phyloP scores from a whole-genome alignment of 2,888 invertebrate genomes.

The Xestia sexstrigata region DNA sequence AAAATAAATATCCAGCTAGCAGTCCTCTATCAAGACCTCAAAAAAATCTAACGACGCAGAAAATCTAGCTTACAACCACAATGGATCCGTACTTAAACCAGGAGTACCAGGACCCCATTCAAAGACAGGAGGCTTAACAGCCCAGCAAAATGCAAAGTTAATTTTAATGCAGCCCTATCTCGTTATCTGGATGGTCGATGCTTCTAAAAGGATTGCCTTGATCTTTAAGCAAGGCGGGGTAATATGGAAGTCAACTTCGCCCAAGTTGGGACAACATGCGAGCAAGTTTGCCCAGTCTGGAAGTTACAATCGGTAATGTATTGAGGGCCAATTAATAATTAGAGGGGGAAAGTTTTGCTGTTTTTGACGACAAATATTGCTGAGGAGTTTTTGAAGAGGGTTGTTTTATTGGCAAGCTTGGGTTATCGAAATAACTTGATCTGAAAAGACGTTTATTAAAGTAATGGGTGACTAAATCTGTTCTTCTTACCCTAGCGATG shows the following conservation, averaged over 20 bases:
- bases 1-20: conserved; percentile 20
- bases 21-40: conserved; percentile 3
- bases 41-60: conserved; percentile 30
- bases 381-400: conserved; percentile 28
- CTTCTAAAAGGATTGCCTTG: conserved; percentile 73
- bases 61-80: conserved; percentile 42
- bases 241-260: conserved; percentile 68
- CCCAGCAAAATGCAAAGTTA: conserved; percentile 80
- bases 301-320: conserved; percentile 63
- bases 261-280: conserved; percentile 51
- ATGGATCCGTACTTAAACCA: conserved; percentile 38
- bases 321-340: conserved; percentile 64
- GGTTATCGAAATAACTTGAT: conserved; percentile 28
- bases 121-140: conserved; percentile 74
- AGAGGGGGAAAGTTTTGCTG: conserved; percentile 51
- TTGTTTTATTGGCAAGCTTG: conserved; percentile 2
- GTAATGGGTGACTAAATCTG: not conserved
- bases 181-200: conserved; percentile 73
- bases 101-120: conserved; percentile 64
- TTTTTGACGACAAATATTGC: conserved; percentile 63
- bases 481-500: not conserved
- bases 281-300: conserved; percentile 51
- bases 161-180: conserved; percentile 80
- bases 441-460: not conserved
- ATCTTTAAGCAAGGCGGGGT: conserved; percentile 58